These are phyloP conservation scores for Sebastes hubbsi DNA, from an alignment of 2,797 vertebrate genomes.

Conservation along the genomic window DNA sequence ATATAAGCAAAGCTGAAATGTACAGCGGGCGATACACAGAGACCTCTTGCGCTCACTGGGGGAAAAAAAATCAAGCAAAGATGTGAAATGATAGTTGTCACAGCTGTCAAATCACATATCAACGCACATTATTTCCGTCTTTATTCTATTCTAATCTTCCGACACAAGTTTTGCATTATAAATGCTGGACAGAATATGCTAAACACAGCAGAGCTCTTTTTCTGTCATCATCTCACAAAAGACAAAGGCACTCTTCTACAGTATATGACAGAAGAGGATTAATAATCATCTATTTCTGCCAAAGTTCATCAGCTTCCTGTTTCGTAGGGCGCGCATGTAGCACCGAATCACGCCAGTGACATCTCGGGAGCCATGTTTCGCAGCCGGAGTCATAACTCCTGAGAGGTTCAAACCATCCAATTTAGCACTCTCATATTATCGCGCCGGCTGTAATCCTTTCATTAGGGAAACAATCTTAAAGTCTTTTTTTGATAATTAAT, in stretches of 20 bases:
- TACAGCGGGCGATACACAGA: background rate
- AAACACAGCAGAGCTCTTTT: conserved; percentile 27
- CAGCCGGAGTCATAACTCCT: conserved; percentile 35
- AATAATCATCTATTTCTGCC: conserved; percentile 63
- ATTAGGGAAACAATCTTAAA: conserved; percentile 68
- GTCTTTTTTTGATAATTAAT: conserved; percentile 71
- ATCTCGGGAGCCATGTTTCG: conserved; percentile 34
- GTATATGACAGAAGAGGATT: conserved; percentile 48
- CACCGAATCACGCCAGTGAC: conserved; percentile 7
- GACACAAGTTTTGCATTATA: conserved; percentile 31
- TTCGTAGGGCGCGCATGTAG: background rate
- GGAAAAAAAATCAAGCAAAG: conserved; percentile 3
- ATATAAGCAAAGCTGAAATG: conserved; percentile 28
- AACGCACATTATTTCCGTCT: conserved; percentile 19
- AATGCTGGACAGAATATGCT: conserved; percentile 43
- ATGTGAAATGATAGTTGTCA: conserved; percentile 36
- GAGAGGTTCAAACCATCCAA: conserved; percentile 54
- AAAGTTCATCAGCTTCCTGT: conserved; percentile 58
- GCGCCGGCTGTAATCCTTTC: conserved; percentile 60
- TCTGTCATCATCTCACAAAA: conserved; percentile 27
- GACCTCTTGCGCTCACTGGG: background rate
- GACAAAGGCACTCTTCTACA: conserved; percentile 47
- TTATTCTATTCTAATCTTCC: conserved; percentile 31
- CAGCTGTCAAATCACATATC: conserved; percentile 57
- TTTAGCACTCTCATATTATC: conserved; percentile 53